A percentile compares a stretch with the other conserved stretches of the same genome.
Evolutionary conservation across 2,888 invertebrate genomes (phyloP).

Genomic region (Drosophila melanocephala): DNA sequence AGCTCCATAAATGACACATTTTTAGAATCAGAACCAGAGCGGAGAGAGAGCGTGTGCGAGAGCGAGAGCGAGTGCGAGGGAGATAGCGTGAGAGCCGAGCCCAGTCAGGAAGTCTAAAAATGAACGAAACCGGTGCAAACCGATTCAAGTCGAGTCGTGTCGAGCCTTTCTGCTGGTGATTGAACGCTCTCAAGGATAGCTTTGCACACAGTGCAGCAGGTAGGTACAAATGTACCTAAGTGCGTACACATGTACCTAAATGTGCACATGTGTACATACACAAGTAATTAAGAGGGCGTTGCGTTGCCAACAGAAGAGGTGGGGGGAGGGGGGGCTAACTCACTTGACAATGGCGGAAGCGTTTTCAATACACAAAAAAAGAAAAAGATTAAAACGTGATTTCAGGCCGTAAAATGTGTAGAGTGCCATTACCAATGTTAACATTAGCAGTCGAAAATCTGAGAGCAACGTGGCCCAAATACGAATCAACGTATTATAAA

Average conservation of each 20-base stretch:
- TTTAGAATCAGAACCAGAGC: constrained; percentile 39
- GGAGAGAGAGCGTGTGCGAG: not conserved
- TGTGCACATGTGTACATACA: not conserved
- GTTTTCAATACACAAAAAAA: constrained; percentile 24
- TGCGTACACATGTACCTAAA: not conserved
- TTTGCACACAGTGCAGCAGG: constrained; percentile 14
- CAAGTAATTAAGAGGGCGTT: constrained; percentile 25
- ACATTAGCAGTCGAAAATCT: constrained; percentile 44
- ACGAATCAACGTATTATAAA: constrained; percentile 43
- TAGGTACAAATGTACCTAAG: not conserved
- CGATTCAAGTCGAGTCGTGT: not conserved
- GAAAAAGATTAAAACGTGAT: constrained; percentile 64
- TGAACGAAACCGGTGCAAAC: constrained; percentile 51
- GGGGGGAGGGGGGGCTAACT: constrained; percentile 21
- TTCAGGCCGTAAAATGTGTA: constrained; percentile 58
- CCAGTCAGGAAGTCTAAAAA: constrained; percentile 69
- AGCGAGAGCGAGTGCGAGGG: no score
- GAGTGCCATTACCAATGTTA: constrained; percentile 71
- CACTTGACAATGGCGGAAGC: constrained; percentile 70
- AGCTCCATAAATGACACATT: constrained; percentile 70
- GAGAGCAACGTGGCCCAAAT: constrained; percentile 74
- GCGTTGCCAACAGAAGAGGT: not conserved
- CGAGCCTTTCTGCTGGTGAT: constrained; percentile 52
- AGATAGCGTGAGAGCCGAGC: constrained; percentile 28
- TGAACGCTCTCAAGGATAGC: constrained; percentile 78